phyloP scores from a whole-genome alignment of 1,140 invertebrate species.

The Nixonia krombeini region DNA sequence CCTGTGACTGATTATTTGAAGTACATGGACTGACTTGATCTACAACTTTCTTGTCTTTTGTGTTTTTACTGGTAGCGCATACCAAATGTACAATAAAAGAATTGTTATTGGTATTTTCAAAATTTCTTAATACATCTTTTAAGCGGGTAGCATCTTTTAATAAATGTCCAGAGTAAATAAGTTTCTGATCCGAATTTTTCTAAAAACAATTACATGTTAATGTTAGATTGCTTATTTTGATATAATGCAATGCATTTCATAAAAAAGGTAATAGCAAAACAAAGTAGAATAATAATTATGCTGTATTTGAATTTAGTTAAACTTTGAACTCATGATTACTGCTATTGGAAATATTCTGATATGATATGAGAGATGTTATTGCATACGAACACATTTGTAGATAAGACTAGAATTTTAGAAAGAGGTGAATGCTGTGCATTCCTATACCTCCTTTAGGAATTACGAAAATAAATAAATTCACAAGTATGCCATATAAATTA shows the following conservation, averaged over 20 bases:
- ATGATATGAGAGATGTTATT: no score
- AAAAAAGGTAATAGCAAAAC: slow-evolving; percentile 8
- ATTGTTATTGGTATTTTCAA: slow-evolving; percentile 76
- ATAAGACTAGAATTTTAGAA: no score
- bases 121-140: slow-evolving; percentile 85
- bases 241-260: background rate
- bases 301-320: no score
- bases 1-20: slow-evolving; percentile 16
- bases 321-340: no score
- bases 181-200: slow-evolving; percentile 85
- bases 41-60: slow-evolving; percentile 34
- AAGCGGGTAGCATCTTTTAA: slow-evolving; percentile 82
- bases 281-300: no score
- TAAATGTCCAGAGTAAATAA: slow-evolving; percentile 93
- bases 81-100: slow-evolving; percentile 84
- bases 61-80: slow-evolving; percentile 73
- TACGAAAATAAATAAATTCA: no score
- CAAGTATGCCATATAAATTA: no score
- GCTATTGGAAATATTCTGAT: no score
- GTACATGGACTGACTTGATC: slow-evolving; percentile 5
- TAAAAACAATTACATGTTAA: slow-evolving; percentile 69
- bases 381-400: no score
- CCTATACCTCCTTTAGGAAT: no score
- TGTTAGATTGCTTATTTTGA: no score
- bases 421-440: no score